phyloP scores from a whole-genome alignment of 2,888 invertebrate genomes.

The Caprella mutica region DNA sequence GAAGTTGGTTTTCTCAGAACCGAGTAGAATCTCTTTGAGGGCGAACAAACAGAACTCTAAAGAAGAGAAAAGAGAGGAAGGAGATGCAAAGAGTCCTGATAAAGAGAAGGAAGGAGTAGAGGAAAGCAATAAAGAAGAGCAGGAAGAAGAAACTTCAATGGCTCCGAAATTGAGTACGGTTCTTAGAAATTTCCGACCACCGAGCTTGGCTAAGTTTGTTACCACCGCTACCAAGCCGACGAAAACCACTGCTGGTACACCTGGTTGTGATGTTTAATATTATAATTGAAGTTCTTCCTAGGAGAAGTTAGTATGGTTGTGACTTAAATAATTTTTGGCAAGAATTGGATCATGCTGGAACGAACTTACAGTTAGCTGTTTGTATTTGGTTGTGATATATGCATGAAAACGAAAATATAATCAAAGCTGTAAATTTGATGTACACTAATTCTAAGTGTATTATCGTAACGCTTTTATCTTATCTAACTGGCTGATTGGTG shows the following conservation, averaged over 20 bases:
- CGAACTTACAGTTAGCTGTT: too few species aligned
- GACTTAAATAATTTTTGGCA: too few species aligned
- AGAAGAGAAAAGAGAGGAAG: not conserved
- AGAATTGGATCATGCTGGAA: too few species aligned
- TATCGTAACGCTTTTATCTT: too few species aligned
- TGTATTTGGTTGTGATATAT: too few species aligned
- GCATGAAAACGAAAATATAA: too few species aligned
- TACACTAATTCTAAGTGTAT: too few species aligned
- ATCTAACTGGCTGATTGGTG: too few species aligned
- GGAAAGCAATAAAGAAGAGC: not conserved
- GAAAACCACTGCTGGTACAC: not conserved
- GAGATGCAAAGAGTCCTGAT: not conserved
- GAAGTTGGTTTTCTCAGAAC: conserved; percentile 1
- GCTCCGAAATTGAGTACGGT: conserved; percentile 6
- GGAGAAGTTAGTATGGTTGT: too few species aligned
- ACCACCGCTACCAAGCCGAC: too few species aligned
- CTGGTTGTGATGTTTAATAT: conserved; percentile 9
- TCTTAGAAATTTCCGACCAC: conserved; percentile 9
- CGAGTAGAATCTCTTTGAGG: not conserved
- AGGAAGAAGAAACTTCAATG: not conserved
- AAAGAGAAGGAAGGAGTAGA: not conserved
- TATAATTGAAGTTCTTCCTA: too few species aligned
- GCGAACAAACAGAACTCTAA: not conserved
- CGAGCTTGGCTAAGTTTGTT: conserved; percentile 10
- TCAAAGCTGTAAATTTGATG: too few species aligned